These are phyloP conservation scores for Dendrophyllia cribrosa DNA, from an alignment of 64 coral and sea anemone species.

Conservation along the genomic window DNA sequence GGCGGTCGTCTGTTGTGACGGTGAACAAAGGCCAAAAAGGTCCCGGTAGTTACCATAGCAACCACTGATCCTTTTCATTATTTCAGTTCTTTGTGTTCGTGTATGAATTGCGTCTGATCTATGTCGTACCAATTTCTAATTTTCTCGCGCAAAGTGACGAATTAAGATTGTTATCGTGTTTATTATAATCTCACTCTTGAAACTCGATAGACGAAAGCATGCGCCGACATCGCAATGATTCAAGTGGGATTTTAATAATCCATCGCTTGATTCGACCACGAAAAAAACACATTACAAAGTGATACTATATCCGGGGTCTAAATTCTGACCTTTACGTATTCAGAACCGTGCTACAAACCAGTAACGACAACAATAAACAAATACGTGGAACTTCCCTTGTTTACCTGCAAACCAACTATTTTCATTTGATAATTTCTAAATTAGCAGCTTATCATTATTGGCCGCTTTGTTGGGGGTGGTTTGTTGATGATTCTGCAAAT, in stretches of 20 bases:
- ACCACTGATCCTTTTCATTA: constrained; percentile 17
- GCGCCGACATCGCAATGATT: no score
- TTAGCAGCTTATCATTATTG: no score
- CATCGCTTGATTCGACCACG: neutral
- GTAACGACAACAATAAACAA: neutral
- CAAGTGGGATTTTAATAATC: no score
- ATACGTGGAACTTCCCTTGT: no score
- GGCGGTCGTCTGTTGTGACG: constrained; percentile 23
- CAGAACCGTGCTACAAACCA: neutral
- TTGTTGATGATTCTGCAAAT: no score
- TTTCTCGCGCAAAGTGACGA: no score
- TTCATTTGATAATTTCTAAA: no score
- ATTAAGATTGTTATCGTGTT: neutral
- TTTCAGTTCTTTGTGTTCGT: neutral
- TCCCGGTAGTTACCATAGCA: constrained; percentile 68
- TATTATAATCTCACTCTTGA: no score
- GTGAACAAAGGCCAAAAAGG: constrained; percentile 31
- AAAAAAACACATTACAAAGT: neutral
- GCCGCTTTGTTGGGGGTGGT: no score
- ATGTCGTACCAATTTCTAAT: neutral
- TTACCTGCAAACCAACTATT: no score
- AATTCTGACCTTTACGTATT: no score
- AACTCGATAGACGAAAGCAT: no score
- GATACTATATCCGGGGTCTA: neutral
- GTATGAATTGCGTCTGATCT: neutral